Conservation (phyloP, 2,888 invertebrate genomes). For the Lacanobia wlatinum region DNA sequence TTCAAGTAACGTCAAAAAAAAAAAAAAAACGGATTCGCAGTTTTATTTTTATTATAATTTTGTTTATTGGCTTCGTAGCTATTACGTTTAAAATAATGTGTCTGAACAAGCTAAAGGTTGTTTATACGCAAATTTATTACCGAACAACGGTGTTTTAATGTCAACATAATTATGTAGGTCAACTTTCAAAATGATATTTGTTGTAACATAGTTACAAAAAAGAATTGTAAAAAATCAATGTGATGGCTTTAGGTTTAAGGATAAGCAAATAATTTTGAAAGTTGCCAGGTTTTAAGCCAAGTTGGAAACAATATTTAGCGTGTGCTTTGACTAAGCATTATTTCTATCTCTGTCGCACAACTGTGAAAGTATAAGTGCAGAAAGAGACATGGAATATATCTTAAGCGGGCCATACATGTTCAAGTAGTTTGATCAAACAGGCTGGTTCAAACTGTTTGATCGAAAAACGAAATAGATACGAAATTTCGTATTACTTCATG, state of each 20-base stretch:
- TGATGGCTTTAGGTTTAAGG: slow-evolving; percentile 51
- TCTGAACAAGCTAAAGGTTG: slow-evolving; percentile 64
- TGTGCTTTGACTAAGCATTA: slow-evolving; percentile 1
- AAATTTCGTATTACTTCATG: no score
- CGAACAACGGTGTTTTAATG: slow-evolving; percentile 42
- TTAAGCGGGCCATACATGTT: no score
- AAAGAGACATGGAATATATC: slow-evolving; percentile 16
- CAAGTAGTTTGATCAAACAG: no score
- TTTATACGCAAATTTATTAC: slow-evolving; percentile 49
- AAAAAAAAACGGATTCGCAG: slow-evolving; percentile 27
- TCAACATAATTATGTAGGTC: slow-evolving; percentile 38
- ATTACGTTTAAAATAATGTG: slow-evolving; percentile 43
- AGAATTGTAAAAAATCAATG: slow-evolving; percentile 47
- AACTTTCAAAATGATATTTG: slow-evolving; percentile 58
- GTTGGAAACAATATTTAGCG: neutral
- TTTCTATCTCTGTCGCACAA: slow-evolving; percentile 10
- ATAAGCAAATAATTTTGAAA: slow-evolving; percentile 50
- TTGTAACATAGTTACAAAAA: slow-evolving; percentile 51
- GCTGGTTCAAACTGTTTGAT: no score
- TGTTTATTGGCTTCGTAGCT: slow-evolving; percentile 45
- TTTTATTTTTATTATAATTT: slow-evolving; percentile 49
- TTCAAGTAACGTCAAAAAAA: slow-evolving; percentile 33
- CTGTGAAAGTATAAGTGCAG: neutral
- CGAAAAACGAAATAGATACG: no score
- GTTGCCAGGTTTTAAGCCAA: slow-evolving; percentile 36